Percentiles rank a stretch among this genome's conserved stretches.
These are phyloP conservation scores for Drosophila diplacantha DNA, from an alignment of 2,888 invertebrate species.

Conservation along the genomic window DNA sequence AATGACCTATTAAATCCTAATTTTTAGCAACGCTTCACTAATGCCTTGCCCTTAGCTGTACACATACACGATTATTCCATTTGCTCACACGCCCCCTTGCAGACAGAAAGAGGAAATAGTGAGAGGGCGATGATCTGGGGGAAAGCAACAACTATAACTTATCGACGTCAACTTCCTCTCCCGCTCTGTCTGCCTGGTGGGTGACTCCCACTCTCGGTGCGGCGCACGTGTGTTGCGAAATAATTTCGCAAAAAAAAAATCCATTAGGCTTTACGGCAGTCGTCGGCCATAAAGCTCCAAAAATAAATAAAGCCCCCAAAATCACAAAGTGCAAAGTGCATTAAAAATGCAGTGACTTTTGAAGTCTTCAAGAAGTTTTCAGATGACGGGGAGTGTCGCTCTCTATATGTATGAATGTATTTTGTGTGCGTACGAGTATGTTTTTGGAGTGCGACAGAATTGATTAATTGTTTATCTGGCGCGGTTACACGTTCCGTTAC, in stretches of 20 bases:
- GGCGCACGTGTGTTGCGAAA: conserved; percentile 34
- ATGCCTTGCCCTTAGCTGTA: conserved; percentile 8
- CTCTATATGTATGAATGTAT: neutral
- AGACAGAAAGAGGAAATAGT: neutral
- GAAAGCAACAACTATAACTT: conserved; percentile 18
- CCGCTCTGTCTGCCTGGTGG: neutral
- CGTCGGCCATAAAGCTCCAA: conserved; percentile 18
- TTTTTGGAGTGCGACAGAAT: conserved; percentile 8
- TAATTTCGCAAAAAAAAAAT: conserved; percentile 27
- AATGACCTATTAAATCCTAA: neutral
- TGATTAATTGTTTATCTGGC: conserved; percentile 37
- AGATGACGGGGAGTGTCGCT: conserved; percentile 9
- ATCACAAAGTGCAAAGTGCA: conserved; percentile 32
- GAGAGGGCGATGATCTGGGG: conserved; percentile 30
- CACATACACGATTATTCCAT: conserved; percentile 15
- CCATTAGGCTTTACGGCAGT: conserved; percentile 22
- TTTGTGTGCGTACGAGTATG: neutral
- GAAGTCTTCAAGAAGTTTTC: conserved; percentile 1
- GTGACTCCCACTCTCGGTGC: neutral
- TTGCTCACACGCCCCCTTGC: conserved; percentile 20
- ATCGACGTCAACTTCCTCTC: conserved; percentile 14
- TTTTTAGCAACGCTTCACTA: neutral
- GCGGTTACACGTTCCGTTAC: conserved; percentile 31
- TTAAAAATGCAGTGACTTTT: conserved; percentile 24
- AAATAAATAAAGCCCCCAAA: conserved; percentile 17